Evolutionary conservation across 2,888 invertebrate species (phyloP), one percentile per base, ranked within the genome.

Genomic region (Selenia dentaria): DNA sequence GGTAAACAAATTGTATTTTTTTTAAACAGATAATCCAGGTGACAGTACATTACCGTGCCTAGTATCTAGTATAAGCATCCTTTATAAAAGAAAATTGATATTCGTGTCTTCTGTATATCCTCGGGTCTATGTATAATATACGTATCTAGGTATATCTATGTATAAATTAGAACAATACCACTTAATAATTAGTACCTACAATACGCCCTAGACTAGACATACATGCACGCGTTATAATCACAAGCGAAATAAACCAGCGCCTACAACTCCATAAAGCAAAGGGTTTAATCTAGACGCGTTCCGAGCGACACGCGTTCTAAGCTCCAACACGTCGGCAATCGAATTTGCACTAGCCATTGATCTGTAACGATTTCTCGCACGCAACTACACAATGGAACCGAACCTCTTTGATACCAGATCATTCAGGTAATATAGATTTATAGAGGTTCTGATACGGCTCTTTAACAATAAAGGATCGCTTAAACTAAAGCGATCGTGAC

Each of bases 331-430:
- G 36, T 9, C 26, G 22, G 40, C 43, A 51, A 51, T 51, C 46
- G 54, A 51, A 55, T 55, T 51, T 49, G 35, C 43, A 37, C 34
- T 40, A 22, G 32, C 55, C 54, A 56, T 35, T 55, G 57, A 59
- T 59, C 48, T 53, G 55, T 39, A 51, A 47, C 37, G 35, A 50
- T 55, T 52, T 32, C 46, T 34, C 34, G 33, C 16, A 44, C 49
- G 57, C 52, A 51, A 37, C 49, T 40, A 20, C 36, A 49, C 49
- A 51, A 43, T 43, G 46, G 47, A 29, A 43, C 41, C 41, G 45
- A 35, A 53, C 35, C 37, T 45, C 36, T 41, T 51, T 51, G 52
- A 46, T 46, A 35, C 2, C 20, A 22, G 46, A 35, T 40, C 11
- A 22, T 38, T 33, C 45, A 35, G 25, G 35, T 24, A 39, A 14